Conservation (phyloP, 2,113 vertebrate genomes). For the Pelobates fuscus region DNA sequence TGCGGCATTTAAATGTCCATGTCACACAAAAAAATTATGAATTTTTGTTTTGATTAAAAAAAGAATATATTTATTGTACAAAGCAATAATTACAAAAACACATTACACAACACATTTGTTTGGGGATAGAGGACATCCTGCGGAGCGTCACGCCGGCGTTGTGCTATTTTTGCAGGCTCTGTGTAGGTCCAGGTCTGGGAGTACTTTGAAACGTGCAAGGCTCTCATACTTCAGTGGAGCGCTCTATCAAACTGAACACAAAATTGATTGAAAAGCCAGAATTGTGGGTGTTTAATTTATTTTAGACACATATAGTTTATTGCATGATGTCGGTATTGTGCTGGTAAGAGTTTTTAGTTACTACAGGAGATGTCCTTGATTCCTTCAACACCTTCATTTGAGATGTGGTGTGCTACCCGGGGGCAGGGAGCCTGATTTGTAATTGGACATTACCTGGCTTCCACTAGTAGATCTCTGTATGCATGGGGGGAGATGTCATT, state of each 20-base stretch:
- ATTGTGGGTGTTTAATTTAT: too few species aligned
- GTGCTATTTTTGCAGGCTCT: not conserved
- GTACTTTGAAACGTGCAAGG: not conserved
- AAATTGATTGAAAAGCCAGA: not conserved
- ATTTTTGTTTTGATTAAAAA: constrained; percentile 20
- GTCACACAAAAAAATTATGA: too few species aligned
- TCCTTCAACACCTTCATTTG: not conserved
- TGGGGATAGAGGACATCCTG: not conserved
- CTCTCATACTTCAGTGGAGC: constrained; percentile 38
- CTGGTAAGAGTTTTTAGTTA: not conserved
- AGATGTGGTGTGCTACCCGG: not conserved
- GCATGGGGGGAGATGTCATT: constrained; percentile 30
- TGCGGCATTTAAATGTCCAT: too few species aligned
- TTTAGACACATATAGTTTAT: not conserved
- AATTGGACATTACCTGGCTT: constrained; percentile 28
- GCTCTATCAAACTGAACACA: constrained; percentile 32
- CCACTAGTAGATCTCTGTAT: constrained; percentile 32
- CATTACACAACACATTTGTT: not conserved
- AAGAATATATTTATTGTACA: constrained; percentile 36
- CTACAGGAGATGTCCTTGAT: not conserved
- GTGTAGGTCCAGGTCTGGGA: not conserved
- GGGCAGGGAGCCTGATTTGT: not conserved
- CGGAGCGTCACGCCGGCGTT: not conserved
- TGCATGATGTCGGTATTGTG: too few species aligned
- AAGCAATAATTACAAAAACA: not conserved